Percentiles rank a stretch among this genome's conserved stretches.
phyloP scores from a whole-genome alignment of 2,797 vertebrate genomes.

The Muscicapa striata region DNA sequence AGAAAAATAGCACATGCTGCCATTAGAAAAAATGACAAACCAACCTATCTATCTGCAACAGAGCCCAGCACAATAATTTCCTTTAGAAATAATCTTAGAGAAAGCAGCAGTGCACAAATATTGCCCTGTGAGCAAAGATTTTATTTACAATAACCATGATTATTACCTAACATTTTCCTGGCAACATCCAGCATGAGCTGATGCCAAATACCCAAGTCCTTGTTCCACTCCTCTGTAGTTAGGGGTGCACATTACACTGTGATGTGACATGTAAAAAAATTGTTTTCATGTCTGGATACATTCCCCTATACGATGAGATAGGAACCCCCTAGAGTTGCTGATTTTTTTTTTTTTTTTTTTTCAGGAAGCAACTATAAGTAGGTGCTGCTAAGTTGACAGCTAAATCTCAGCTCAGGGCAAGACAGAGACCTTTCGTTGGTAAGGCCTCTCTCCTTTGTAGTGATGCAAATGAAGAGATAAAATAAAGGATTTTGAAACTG shows the following conservation, averaged over 20 bases:
- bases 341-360: not conserved
- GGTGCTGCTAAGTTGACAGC: not conserved
- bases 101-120: not conserved
- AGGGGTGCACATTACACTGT: not conserved
- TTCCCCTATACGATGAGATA: not conserved
- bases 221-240: not conserved
- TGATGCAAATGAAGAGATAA: not conserved
- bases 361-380: constrained; percentile 23
- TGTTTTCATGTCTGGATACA: not conserved
- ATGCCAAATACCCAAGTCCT: not conserved
- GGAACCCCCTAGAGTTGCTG: not conserved
- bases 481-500: not conserved
- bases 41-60: not conserved
- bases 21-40: not conserved
- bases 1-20: not conserved
- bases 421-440: not conserved
- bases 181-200: not conserved
- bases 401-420: constrained; percentile 12
- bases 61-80: not conserved
- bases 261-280: not conserved
- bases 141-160: not conserved
- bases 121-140: not conserved
- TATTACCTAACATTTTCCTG: not conserved
- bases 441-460: not conserved
- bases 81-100: not conserved